phyloP scores from a whole-genome alignment of 2,113 vertebrate species.

The Passer montanus region DNA sequence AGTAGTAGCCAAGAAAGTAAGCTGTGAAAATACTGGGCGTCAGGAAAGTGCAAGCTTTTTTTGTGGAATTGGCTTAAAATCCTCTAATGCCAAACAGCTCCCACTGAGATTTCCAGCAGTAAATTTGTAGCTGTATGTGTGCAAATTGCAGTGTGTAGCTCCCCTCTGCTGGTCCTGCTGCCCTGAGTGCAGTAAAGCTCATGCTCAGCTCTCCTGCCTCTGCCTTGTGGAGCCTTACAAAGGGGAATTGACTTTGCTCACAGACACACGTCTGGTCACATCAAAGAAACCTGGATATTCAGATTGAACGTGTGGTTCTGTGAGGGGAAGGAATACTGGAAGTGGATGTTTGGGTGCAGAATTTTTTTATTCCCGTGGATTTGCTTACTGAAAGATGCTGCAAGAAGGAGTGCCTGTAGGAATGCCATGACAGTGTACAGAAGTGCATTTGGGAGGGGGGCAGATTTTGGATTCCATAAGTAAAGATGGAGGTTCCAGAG shows the following conservation, averaged over 20 bases:
- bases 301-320: background rate
- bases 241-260: background rate
- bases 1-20: background rate
- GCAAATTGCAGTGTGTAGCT: background rate
- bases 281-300: background rate
- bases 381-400: background rate
- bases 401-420: background rate
- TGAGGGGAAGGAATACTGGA: too few relatives aligned
- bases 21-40: background rate
- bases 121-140: background rate
- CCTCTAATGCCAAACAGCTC: background rate
- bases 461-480: background rate
- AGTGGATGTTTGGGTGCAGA: background rate
- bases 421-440: accelerated
- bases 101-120: background rate
- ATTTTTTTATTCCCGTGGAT: background rate
- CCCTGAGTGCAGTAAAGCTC: background rate
- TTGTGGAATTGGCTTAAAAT: background rate
- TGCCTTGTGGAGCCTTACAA: background rate
- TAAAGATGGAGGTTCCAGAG: background rate
- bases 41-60: background rate
- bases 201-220: background rate
- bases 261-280: background rate
- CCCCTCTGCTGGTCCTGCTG: background rate
- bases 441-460: background rate